These are phyloP conservation scores for Siderastrea radians DNA, from an alignment of 92 coral and sea anemone species.

Conservation along the genomic window DNA sequence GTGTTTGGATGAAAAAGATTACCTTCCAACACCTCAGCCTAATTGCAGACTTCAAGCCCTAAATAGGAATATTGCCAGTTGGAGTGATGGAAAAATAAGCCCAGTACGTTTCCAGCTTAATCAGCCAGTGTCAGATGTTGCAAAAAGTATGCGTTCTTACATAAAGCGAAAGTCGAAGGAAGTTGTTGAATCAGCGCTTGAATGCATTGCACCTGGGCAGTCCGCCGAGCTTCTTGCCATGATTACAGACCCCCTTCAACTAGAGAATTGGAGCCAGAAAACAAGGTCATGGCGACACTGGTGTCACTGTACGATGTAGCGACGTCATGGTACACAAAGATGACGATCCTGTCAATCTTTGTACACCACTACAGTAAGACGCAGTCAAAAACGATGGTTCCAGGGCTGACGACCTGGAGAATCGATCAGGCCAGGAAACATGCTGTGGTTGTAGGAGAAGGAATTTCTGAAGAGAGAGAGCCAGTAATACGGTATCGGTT, in stretches of 20 bases:
- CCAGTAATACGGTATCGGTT: too few relatives aligned
- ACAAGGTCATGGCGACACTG: conserved; percentile 36
- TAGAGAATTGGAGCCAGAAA: conserved; percentile 4
- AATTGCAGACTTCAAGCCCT: conserved; percentile 40
- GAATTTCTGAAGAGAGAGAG: too few relatives aligned
- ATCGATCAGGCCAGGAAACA: too few relatives aligned
- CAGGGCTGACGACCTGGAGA: too few relatives aligned
- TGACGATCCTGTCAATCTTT: conserved; percentile 54
- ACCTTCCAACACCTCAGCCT: conserved; percentile 52
- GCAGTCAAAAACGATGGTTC: too few relatives aligned
- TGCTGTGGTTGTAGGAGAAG: too few relatives aligned
- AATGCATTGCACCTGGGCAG: conserved; percentile 66
- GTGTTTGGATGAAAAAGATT: conserved; percentile 34
- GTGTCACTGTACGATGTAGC: conserved; percentile 50
- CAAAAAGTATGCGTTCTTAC: conserved; percentile 46
- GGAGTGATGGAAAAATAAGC: conserved; percentile 60
- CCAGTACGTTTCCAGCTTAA: conserved; percentile 47
- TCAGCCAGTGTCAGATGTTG: conserved; percentile 48
- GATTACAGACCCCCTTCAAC: conserved; percentile 7
- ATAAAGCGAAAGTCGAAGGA: conserved; percentile 51
- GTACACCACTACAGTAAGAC: conserved; percentile 58
- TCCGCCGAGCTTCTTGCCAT: conserved; percentile 31
- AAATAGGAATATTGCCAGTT: conserved; percentile 35
- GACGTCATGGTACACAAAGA: conserved; percentile 57
- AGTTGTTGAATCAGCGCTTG: conserved; percentile 33